Evolutionary conservation across 2,888 invertebrate genomes (phyloP).

Genomic region (Ophraella communa): DNA sequence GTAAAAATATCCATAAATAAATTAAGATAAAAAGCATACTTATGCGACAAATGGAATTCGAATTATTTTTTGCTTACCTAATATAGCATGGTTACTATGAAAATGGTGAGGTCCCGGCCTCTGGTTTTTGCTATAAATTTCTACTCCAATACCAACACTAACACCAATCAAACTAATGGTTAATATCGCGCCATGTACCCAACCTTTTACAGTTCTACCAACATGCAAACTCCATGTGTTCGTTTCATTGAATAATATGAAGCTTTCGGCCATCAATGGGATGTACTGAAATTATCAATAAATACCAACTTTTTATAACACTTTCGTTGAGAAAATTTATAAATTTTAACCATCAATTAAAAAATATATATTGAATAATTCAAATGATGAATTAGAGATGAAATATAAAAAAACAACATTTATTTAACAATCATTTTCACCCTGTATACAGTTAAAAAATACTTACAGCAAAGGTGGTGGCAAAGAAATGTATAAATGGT

Average conservation of each 20-base stretch:
- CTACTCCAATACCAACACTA: conserved; percentile 44
- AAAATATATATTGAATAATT: too few species aligned
- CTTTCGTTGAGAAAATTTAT: conserved; percentile 5
- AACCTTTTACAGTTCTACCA: conserved; percentile 42
- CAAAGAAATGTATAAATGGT: conserved; percentile 47
- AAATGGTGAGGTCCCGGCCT: not conserved
- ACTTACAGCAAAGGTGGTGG: conserved; percentile 50
- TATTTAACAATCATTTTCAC: too few species aligned
- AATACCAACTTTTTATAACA: not conserved
- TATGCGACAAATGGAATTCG: too few species aligned
- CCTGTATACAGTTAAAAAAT: not conserved
- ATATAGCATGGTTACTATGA: conserved; percentile 16
- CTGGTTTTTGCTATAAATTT: conserved; percentile 26
- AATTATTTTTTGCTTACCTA: conserved; percentile 16
- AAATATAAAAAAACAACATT: too few species aligned
- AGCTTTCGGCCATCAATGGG: conserved; percentile 49
- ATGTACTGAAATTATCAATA: conserved; percentile 43
- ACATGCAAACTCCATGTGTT: conserved; percentile 45
- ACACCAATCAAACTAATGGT: conserved; percentile 38
- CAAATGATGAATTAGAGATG: too few species aligned
- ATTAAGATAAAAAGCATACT: too few species aligned
- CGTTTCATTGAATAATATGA: conserved; percentile 47
- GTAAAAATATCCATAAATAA: too few species aligned
- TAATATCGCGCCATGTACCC: conserved; percentile 45
- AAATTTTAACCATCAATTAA: not conserved